Evolutionary conservation across 53 echinoderm and acorn worm genomes (phyloP), one percentile per base, ranked within the genome.

Genomic region (Echinometra lucunter): DNA sequence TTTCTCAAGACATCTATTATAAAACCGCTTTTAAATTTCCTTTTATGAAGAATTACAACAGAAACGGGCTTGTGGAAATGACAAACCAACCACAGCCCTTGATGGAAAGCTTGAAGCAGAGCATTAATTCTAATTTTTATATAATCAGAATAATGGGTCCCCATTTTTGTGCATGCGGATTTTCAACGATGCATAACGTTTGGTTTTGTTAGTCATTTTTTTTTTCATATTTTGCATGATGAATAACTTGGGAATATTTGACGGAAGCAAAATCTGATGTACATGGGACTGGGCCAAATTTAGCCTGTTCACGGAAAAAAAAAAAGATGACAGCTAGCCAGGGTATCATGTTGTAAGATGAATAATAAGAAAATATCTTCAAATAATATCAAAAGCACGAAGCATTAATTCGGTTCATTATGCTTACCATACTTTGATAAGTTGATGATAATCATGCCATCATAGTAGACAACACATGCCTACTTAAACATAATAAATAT

Each of bases 351-450:
- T 6, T 8, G 8, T 32, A 12, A 37, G 15, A 74, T 15, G 9
- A 8, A 74, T 74, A 12, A 81, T 81, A 40, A 6, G 18, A 69
- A 69, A 69, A 34, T 34, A 69, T 30, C 69, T 69, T 37, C 35
- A 74, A 32, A 74, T 6, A 5, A 81, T 32, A 69, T 69, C 69
- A 37, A 81, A 81, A 81, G 81, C 85, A n/a, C 45, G 27, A 47
- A 7, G 85, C 49, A 85, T 47, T 28, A 45, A 85, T n/a, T 85
- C 27, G 49, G 13, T 28, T 42, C 23, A 85, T 85, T 49, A 49
- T 85, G 85, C 45, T n/a, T n/a, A n/a, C n/a, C n/a, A n/a, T 85
- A 85, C 85, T 85, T 49, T 45, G 85, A 47, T 47, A 85, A 47
- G 63, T 21, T 60, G 23, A 37, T n/a, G 49, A 90, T 58, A 37